Conservation (phyloP, 2,888 invertebrate genomes). For the Erebia ligea region DNA sequence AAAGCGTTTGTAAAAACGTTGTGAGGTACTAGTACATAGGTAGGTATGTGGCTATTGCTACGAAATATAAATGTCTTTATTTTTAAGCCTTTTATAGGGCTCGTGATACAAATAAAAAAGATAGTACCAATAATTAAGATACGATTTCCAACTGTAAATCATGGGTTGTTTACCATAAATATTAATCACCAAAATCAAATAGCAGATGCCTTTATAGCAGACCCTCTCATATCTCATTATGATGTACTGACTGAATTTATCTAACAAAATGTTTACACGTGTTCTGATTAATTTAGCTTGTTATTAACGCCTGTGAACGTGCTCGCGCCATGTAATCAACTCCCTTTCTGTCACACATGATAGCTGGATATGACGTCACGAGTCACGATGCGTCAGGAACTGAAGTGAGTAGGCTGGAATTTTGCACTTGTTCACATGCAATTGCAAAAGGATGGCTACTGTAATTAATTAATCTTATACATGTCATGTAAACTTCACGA, state of each 20-base stretch:
- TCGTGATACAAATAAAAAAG: conserved; percentile 48
- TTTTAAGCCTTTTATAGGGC: conserved; percentile 30
- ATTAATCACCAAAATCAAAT: conserved; percentile 66
- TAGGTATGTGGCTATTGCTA: too few relatives aligned
- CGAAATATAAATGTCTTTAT: conserved; percentile 33
- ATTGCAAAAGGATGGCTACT: background rate
- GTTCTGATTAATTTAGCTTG: conserved; percentile 70
- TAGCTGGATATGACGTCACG: conserved; percentile 50
- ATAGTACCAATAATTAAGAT: conserved; percentile 68
- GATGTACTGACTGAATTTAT: conserved; percentile 58
- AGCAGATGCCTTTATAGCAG: conserved; percentile 57
- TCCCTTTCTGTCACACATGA: conserved; percentile 62
- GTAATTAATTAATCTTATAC: background rate
- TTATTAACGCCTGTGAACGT: conserved; percentile 66
- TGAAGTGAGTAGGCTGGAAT: conserved; percentile 30
- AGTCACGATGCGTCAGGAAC: conserved; percentile 2
- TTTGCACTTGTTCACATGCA: conserved; percentile 22
- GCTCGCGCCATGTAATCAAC: conserved; percentile 60
- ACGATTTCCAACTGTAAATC: conserved; percentile 57
- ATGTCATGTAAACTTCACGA: background rate
- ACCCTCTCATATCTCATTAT: conserved; percentile 55
- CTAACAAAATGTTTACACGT: conserved; percentile 76
- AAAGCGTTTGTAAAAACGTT: conserved; percentile 32
- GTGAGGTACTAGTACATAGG: conserved; percentile 11
- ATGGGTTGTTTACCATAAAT: conserved; percentile 67